A percentile compares a stretch with the other conserved stretches of the same genome.
Evolutionary conservation across 35 echinoderm and acorn worm species (phyloP).

Genomic region (Eucidaris tribuloides): DNA sequence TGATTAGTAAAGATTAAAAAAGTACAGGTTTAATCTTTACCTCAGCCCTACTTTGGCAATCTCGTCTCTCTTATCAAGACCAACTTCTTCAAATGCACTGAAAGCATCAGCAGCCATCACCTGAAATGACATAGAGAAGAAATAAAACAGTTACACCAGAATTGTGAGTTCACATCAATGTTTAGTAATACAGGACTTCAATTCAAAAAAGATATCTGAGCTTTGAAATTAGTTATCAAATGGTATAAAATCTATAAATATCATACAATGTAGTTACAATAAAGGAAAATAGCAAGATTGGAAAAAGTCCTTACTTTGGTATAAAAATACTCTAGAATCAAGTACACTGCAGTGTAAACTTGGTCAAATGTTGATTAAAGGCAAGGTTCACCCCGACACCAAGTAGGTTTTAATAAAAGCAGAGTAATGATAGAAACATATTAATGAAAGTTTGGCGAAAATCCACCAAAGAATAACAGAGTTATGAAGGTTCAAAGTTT

Average conservation of each 20-base stretch:
- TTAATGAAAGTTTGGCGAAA: no score
- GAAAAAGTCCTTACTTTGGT: no score
- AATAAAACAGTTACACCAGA: neutral
- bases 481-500: no score
- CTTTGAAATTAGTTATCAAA: neutral
- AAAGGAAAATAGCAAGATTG: neutral
- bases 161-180: neutral
- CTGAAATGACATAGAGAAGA: constrained; percentile 25
- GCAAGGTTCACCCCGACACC: no score
- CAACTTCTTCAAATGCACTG: constrained; percentile 92
- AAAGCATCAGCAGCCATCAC: constrained; percentile 96
- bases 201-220: neutral
- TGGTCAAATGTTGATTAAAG: no score
- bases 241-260: neutral
- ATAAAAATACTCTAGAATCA: no score
- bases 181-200: neutral
- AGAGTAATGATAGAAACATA: no score
- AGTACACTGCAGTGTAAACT: no score
- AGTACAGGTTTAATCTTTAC: constrained; percentile 28
- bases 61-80: constrained; percentile 63
- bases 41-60: constrained; percentile 72
- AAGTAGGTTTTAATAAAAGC: no score
- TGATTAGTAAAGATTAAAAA: neutral
- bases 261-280: neutral
- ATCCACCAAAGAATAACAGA: no score